Evolutionary conservation across 2,888 invertebrate species (phyloP).

Genomic region (Drosophila atripex): DNA sequence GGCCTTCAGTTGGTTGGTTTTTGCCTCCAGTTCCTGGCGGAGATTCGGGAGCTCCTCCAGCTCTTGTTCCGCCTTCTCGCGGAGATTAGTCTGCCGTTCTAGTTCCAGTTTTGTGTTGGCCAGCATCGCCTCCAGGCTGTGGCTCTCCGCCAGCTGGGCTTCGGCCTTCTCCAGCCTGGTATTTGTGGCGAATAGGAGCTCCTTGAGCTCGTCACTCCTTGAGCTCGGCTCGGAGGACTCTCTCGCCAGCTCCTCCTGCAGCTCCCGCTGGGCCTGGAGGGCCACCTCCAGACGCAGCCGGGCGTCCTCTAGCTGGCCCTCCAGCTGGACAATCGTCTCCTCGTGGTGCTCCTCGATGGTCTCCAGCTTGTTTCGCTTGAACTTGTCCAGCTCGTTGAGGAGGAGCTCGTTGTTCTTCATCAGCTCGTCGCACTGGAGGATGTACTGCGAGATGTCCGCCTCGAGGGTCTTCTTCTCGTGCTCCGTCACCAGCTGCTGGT

Average conservation of each 20-base stretch:
- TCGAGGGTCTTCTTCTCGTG: constrained; percentile 85
- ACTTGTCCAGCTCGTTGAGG: constrained; percentile 87
- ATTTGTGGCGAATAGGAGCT: not conserved
- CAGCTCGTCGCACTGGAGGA: constrained; percentile 87
- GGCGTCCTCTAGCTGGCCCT: constrained; percentile 87
- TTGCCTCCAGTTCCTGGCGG: constrained; percentile 32
- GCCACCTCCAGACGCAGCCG: constrained; percentile 34
- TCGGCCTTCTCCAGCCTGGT: constrained; percentile 11
- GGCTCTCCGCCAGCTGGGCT: not conserved
- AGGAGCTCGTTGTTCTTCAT: constrained; percentile 89
- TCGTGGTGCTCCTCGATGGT: constrained; percentile 90
- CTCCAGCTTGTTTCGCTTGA: constrained; percentile 87
- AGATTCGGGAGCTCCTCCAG: constrained; percentile 16
- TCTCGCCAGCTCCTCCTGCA: constrained; percentile 4
- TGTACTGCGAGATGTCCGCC: constrained; percentile 85
- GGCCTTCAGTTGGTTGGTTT: not conserved
- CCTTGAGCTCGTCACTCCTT: constrained; percentile 2
- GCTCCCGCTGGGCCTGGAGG: constrained; percentile 48
- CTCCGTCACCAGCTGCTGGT: constrained; percentile 85
- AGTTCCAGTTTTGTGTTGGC: not conserved
- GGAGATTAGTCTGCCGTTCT: not conserved
- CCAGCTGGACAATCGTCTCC: constrained; percentile 87
- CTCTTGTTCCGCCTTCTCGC: not conserved
- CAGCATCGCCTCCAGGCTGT: not conserved
- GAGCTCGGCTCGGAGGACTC: constrained; percentile 2